Evolutionary conservation across 2,797 vertebrate species (phyloP).

Genomic region (Oophaga sylvatica): DNA sequence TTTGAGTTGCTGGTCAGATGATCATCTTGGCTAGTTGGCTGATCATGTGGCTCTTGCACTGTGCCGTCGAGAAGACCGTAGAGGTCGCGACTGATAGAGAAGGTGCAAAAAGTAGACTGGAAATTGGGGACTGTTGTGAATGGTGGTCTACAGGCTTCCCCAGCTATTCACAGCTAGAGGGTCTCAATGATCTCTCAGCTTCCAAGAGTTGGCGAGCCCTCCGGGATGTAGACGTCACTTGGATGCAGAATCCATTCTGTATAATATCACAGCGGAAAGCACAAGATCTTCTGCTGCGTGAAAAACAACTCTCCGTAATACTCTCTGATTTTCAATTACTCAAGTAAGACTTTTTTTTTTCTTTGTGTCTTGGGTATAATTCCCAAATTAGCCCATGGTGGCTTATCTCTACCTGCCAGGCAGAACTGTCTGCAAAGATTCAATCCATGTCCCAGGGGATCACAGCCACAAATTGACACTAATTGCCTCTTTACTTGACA

Average conservation of each 20-base stretch:
- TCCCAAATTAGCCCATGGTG: conserved; percentile 50
- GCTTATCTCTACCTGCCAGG: conserved; percentile 54
- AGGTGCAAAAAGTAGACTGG: too few species aligned
- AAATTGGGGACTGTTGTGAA: too few species aligned
- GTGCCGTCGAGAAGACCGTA: too few species aligned
- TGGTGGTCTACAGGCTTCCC: too few species aligned
- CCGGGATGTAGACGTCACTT: not conserved
- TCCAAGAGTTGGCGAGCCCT: not conserved
- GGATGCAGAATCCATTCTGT: not conserved
- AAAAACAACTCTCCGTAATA: not conserved
- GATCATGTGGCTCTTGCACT: too few species aligned
- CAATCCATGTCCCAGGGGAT: conserved; percentile 44
- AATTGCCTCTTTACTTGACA: conserved; percentile 56
- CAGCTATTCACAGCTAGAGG: too few species aligned
- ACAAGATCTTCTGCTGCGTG: too few species aligned
- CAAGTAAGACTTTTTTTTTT: not conserved
- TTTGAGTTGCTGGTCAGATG: too few species aligned
- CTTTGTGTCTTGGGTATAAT: conserved; percentile 19
- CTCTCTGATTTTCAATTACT: conserved; percentile 27
- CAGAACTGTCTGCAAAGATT: conserved; percentile 48
- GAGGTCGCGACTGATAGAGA: too few species aligned
- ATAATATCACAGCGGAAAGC: not conserved
- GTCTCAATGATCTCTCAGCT: too few species aligned
- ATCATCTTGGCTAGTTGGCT: too few species aligned
- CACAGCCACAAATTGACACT: conserved; percentile 54